Base-by-base conservation (phyloP, 2,113 vertebrate genomes). In the Nycticryphes semicollaris region DNA sequence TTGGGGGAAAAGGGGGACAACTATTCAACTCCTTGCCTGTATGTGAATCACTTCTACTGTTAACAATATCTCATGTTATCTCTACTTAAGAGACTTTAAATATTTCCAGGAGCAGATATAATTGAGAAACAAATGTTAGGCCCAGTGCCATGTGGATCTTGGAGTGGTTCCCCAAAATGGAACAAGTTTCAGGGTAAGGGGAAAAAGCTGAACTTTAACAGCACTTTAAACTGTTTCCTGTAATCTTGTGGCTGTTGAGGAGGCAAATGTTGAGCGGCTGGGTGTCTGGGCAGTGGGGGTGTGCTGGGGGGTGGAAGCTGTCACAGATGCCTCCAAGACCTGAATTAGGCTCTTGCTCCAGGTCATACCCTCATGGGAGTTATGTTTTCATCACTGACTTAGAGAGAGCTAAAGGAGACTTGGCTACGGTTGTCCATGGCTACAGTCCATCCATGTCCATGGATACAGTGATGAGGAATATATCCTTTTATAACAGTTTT, bases 71-170 rank as follows among this genome's bases (percentile, higher is more conserved):
- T 66, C 0, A 1, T 37, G 27, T 66, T 75, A 35, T 74, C 57
- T 78, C 35, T 66, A 30, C n/a, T 93, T 50, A 35, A 76, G 12
- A 79, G 22, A 16, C 43, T 68, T 19, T 17, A 84, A 89, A 56
- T 53, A 84, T n/a, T 89, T 87, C 35, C 53, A 82, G 64, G 35
- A 92, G 25, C 50, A 39, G n/a, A 75, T 43, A 57, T 68, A 64
- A 43, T 54, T 56, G 16, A 78, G 48, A 76, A 85, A 68, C 7
- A 41, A 78, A 63, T 24, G 14, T 70, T 47, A 70, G 10, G 30
- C 16, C 14, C 33, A 0, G 0, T 35, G 43, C 16, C 56, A 90
- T 72, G 73, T 1, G 0, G 50, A 64, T 80, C 70, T 30, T 64
- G 27, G 35, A 68, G 39, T 53, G 24, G 15, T 43, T 94, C 48